Base-by-base conservation (phyloP, 2,797 vertebrate genomes). In the Lithobates sylvaticus region DNA sequence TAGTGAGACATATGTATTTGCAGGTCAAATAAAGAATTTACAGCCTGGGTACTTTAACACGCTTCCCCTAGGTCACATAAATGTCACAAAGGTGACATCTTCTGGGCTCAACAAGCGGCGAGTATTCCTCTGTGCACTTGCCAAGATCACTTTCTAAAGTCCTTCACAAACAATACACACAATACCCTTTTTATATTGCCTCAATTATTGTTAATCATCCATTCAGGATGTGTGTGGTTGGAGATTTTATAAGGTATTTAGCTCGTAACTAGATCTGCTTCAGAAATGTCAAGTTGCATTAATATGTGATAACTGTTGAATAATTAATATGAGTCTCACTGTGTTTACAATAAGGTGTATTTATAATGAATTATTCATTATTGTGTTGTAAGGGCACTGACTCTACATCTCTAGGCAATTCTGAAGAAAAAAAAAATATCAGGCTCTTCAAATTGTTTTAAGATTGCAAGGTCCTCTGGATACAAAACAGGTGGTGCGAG, bases 251-350 rank as follows among this genome's bases (percentile, higher is more conserved):
- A 86, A 70, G 78, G 87, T 78, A 85, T 89, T 42, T 70, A 3
- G 0, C 74, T 88, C 54, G 79, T 70, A 76, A 90, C n/a, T 78
- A 88, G 74, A 74, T 89, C 58, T 88, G 86, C 72, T 88, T 82
- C 80, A 82, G 21, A 83, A 47, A 67, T 79, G 78, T 69, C 86
- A 76, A 67, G 73, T 68, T 83, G 58, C 76, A 87, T 88, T 72
- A 83, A 76, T 88, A 90, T 88, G 89, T 84, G 77, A 75, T 72
- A 84, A 76, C 88, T 88, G 84, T 86, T 88, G 72, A 88, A 89
- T 88, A 88, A 90, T 90, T 90, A 87, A 90, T 89, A 88, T 18
- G 54, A 87, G 86, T 87, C 81, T 87, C 81, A 84, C 86, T 84
- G 81, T 87, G 86, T 87, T 87, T 87, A 87, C 86, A 87, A 87